Evolutionary conservation across 2,888 invertebrate genomes (phyloP).

Genomic region (Entomobrya proxima): DNA sequence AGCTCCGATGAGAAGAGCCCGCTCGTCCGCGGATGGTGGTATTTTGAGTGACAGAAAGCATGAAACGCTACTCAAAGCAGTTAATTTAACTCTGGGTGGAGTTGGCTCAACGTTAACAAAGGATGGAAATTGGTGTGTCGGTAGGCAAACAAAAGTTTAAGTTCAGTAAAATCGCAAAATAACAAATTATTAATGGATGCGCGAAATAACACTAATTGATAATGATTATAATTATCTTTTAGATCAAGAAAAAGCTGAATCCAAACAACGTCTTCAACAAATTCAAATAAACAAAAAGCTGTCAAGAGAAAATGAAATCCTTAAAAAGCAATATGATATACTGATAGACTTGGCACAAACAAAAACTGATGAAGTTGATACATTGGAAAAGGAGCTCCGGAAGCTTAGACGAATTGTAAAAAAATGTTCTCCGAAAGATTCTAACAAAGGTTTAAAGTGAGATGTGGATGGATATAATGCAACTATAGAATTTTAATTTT

Average conservation of each 20-base stretch:
- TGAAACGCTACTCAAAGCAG: background rate
- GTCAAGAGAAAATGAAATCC: conserved; percentile 29
- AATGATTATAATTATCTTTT: no score
- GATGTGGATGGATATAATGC: no score
- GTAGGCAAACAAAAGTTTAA: background rate
- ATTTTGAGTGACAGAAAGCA: background rate
- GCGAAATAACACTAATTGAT: background rate
- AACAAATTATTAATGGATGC: background rate
- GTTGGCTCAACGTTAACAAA: background rate
- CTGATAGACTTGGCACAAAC: conserved; percentile 39
- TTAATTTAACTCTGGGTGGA: conserved; percentile 27
- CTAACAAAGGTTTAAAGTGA: no score
- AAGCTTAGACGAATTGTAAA: conserved; percentile 28
- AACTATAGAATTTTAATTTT: no score
- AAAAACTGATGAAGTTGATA: conserved; percentile 33
- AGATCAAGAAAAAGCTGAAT: background rate
- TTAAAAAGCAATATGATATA: conserved; percentile 13
- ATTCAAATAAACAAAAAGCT: conserved; percentile 12
- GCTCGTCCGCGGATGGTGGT: background rate
- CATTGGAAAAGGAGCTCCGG: conserved; percentile 27
- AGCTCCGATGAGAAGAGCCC: conserved; percentile 20
- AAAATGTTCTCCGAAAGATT: background rate
- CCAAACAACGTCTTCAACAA: background rate
- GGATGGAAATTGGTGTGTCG: conserved; percentile 40
- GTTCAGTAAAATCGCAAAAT: background rate